Base-by-base conservation (phyloP, 2,888 invertebrate genomes). In the Hydropsyche betteni region DNA sequence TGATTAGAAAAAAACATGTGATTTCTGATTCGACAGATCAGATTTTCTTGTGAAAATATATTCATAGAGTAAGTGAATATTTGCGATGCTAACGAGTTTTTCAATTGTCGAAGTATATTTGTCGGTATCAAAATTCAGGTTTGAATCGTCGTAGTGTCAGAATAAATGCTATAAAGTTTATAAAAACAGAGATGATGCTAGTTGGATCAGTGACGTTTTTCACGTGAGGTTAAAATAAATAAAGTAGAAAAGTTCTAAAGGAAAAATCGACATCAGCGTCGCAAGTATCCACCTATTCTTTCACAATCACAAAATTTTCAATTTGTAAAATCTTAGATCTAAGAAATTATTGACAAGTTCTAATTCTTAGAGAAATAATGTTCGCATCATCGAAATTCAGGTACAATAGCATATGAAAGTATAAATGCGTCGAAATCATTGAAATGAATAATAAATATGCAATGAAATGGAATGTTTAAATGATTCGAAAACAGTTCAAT, bases 31-130 rank as follows among this genome's bases (percentile, higher is more conserved):
- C 16, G 53, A 70, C 10, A 50, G n/a, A 50, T 38, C 8, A 16
- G 51, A 68, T 76, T 24, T 14, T 58, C 69, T 61, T 76, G 70
- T 50, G 55, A 74, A 55, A n/a, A 64, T 64, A 34, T 64, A 64
- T 24, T 68, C 68, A n/a, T 68, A 76, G 77, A 58, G 55, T 74
- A 76, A 69, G 78, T 87, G 87, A 88, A 87, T 87, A 88, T 87
- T 87, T 87, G 87, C 88, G 87, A 87, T 87, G 86, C 86, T 86
- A 87, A 86, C 87, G 87, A 83, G 81, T 83, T 82, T 68, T 34
- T 10, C 82, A 36, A 16, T 24, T 24, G 24, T 4, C 16, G 5
- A 24, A 24, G 16, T 58, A 24, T 58, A 16, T 53, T 53, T 53
- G 10, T 44, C 44, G 44, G 12, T 14, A 53, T 6, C 16, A 53